Conservation (phyloP, 2,113 vertebrate species). For the Micronycteris hirsuta region DNA sequence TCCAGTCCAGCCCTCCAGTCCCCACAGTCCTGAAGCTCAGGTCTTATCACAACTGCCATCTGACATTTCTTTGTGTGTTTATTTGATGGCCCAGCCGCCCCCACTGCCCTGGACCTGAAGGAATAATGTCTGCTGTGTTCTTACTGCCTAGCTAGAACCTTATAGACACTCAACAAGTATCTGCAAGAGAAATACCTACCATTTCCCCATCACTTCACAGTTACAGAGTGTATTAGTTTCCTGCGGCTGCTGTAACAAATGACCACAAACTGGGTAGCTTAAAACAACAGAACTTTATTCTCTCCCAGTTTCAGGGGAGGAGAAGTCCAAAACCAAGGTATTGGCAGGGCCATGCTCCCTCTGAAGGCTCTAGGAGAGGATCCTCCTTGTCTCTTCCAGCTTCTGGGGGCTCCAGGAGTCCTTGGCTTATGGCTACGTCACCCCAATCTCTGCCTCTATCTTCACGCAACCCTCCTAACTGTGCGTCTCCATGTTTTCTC, state of each 20-base stretch:
- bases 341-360: neutral
- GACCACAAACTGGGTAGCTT: neutral
- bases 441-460: neutral
- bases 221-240: neutral
- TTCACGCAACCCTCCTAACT: neutral
- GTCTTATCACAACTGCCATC: neutral
- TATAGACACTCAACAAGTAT: neutral
- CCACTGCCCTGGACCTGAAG: neutral
- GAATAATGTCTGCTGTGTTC: too few relatives aligned
- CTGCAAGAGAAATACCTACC: neutral
- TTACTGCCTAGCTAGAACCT: neutral
- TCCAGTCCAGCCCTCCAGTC: neutral
- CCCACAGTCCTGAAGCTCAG: too few relatives aligned
- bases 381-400: neutral
- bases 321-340: neutral
- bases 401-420: neutral
- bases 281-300: neutral
- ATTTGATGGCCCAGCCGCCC: neutral
- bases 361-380: neutral
- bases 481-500: neutral
- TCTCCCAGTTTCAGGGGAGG: neutral
- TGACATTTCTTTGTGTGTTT: neutral
- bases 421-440: neutral
- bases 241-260: neutral
- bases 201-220: neutral